These are phyloP conservation scores for Ormyrus thymus DNA, from an alignment of 2,888 invertebrate species.

Conservation along the genomic window DNA sequence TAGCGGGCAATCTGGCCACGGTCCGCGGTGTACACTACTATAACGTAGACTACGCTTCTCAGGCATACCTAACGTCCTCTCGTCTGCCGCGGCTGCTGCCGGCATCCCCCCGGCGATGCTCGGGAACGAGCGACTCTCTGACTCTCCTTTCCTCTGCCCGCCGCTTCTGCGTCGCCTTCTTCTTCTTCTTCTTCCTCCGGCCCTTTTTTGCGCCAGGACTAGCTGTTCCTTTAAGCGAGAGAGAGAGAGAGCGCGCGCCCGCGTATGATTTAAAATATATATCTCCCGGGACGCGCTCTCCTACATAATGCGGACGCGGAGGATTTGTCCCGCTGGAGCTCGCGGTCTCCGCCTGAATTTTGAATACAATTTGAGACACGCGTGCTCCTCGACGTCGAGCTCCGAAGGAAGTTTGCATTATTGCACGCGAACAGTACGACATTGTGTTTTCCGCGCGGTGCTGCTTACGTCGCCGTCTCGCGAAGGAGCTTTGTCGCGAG, in stretches of 20 bases:
- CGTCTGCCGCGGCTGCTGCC: no score
- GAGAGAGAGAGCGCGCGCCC: neutral
- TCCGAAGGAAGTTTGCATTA: no score
- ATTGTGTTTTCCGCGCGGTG: no score
- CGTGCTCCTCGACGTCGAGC: no score
- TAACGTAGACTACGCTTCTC: conserved; percentile 20
- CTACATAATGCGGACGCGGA: neutral
- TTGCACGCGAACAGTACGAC: no score
- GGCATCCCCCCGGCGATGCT: conserved; percentile 44
- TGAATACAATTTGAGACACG: no score
- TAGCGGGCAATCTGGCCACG: conserved; percentile 50
- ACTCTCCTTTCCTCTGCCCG: neutral
- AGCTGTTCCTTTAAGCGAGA: conserved; percentile 9
- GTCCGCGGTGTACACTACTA: conserved; percentile 11
- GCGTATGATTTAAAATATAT: conserved; percentile 12
- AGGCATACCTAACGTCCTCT: conserved; percentile 16
- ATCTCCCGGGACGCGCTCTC: neutral
- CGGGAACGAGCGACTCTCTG: conserved; percentile 5
- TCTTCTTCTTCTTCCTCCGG: neutral
- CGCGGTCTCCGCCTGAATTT: neutral
- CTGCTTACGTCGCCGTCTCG: no score
- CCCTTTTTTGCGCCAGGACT: neutral
- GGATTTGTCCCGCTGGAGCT: neutral
- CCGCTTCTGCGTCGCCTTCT: neutral
- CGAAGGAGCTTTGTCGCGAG: no score